A percentile compares a stretch with the other conserved stretches of the same genome.
phyloP scores from a whole-genome alignment of 92 coral and sea anemone genomes.

The Zoanthus gigantus region DNA sequence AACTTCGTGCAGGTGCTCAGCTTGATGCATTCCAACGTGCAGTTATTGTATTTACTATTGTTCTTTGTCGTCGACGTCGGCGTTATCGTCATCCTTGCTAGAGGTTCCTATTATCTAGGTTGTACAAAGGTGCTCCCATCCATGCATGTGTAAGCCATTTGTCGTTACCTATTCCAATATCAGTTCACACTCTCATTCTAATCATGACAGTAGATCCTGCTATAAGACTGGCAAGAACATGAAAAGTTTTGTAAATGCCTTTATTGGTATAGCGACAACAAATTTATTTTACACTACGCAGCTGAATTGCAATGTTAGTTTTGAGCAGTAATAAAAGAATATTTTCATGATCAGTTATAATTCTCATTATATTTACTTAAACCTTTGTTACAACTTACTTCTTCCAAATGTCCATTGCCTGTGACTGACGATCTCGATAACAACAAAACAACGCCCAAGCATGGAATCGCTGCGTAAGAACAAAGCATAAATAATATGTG shows the following conservation, averaged over 20 bases:
- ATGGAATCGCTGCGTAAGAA: neutral
- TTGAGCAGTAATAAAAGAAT: neutral
- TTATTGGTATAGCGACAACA: neutral
- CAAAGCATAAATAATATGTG: neutral
- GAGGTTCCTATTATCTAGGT: too few species aligned
- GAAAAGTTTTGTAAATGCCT: neutral
- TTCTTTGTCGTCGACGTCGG: too few species aligned
- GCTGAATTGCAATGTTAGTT: neutral
- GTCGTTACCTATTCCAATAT: too few species aligned
- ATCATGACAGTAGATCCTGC: too few species aligned
- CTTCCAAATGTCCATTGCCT: constrained; percentile 1
- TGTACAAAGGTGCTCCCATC: too few species aligned
- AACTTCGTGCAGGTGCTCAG: too few species aligned
- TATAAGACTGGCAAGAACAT: too few species aligned
- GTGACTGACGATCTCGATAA: neutral
- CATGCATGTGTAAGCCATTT: too few species aligned
- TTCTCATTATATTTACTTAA: neutral
- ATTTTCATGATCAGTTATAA: neutral
- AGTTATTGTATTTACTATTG: too few species aligned
- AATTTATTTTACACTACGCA: neutral
- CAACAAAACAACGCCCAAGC: neutral
- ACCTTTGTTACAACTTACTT: neutral
- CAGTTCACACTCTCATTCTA: too few species aligned
- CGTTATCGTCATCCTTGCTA: too few species aligned
- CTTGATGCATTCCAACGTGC: too few species aligned